These are phyloP conservation scores for Tridacna crocea DNA, from an alignment of 2,888 invertebrate genomes.

Conservation along the genomic window DNA sequence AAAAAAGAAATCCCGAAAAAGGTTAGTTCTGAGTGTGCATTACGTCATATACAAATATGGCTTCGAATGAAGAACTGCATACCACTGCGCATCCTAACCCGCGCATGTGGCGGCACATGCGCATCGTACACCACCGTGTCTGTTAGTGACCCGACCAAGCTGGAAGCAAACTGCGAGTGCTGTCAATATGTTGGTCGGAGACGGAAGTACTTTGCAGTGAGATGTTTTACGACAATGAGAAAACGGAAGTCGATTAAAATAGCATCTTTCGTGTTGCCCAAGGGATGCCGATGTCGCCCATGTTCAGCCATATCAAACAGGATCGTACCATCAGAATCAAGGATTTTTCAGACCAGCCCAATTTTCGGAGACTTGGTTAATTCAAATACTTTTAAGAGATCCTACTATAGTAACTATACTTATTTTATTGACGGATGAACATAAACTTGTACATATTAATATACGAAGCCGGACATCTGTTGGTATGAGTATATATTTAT, in stretches of 20 bases:
- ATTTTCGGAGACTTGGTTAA: constrained; percentile 32
- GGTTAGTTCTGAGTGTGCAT: constrained; percentile 3
- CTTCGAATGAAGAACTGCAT: constrained; percentile 45
- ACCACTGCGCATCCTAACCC: constrained; percentile 43
- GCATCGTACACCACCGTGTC: constrained; percentile 49
- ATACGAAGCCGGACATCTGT: no score
- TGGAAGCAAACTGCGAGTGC: constrained; percentile 54
- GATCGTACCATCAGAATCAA: constrained; percentile 40
- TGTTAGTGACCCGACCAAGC: constrained; percentile 29
- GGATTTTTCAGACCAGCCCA: constrained; percentile 45
- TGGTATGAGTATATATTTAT: no score
- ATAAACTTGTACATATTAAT: no score
- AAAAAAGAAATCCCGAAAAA: constrained; percentile 9
- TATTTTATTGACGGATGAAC: constrained; percentile 4
- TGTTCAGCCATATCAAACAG: constrained; percentile 44
- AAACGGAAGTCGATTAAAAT: constrained; percentile 37
- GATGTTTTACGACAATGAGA: constrained; percentile 35
- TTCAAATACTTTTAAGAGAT: constrained; percentile 14
- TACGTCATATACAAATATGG: constrained; percentile 38
- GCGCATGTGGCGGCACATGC: constrained; percentile 53
- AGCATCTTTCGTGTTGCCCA: constrained; percentile 35
- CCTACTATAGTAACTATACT: background rate
- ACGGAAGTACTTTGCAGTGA: constrained; percentile 46
- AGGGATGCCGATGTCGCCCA: constrained; percentile 50
- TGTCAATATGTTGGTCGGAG: constrained; percentile 54